Evolutionary conservation across 2,113 vertebrate genomes (phyloP), one percentile per base, ranked within the genome.

Genomic region (Buteo buteo): DNA sequence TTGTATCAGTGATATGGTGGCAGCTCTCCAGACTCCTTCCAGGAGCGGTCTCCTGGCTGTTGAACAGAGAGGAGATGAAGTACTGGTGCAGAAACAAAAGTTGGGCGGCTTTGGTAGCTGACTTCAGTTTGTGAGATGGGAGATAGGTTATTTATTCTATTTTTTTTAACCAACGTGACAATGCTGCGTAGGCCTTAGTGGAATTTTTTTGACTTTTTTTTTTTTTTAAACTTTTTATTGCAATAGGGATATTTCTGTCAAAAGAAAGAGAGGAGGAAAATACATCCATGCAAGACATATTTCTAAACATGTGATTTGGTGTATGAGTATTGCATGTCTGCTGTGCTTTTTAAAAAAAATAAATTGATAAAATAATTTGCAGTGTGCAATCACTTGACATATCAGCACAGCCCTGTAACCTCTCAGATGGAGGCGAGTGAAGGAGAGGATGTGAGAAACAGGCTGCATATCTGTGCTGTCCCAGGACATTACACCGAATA

Each of bases 11-110:
- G 84, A 34, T 58, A 49, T 0, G 1, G 32, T 90, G 93, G 82
- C 88, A 93, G 54, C 45, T 96, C 38, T 96, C 82, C 71, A 86
- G 50, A 34, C 32, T 88, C 80, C 80, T 94, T 95, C 93, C 80
- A 94, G 72, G 88, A 95, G 93, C 38, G 40, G 42, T 70, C 50
- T 90, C 6, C 67, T 80, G 72, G n/a, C 58, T 69, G 65, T 59
- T 70, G 66, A 85, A 32, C 28, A 58, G 65, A 26, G 7, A 87
- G 50, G 26, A 72, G 49, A 22, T 50, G 52, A 71, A 62, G 62
- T 47, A 52, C 28, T 73, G 49, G 31, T 61, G 7, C 36, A 93
- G 57, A 54, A 82, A 24, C 57, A 77, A 21, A 50, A 79, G 66
- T 6, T 82, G 87, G 34, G 62, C 28, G 44, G 71, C 50, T 92